phyloP scores from a whole-genome alignment of 2,113 vertebrate genomes.

The Trichechus manatus region DNA sequence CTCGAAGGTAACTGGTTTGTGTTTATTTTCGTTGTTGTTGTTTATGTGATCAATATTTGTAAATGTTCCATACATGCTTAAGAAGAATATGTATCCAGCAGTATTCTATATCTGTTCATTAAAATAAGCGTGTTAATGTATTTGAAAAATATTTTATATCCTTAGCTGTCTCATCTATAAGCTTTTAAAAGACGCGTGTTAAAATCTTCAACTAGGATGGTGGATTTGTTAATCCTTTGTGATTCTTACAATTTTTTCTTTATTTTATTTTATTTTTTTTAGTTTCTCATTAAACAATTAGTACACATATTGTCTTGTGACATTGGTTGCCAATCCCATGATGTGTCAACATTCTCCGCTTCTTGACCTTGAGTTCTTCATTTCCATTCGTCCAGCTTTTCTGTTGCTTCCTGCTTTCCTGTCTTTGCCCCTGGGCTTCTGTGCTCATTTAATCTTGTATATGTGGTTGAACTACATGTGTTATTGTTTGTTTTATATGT shows the following conservation, averaged over 20 bases:
- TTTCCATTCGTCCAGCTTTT: no score
- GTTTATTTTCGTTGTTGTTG: background rate
- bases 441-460: no score
- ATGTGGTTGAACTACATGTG: no score
- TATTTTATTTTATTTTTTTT: no score
- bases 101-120: background rate
- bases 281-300: no score
- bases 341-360: no score
- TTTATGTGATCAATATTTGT: background rate
- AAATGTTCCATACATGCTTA: background rate
- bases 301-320: no score
- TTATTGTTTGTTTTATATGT: no score
- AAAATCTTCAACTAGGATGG: slow-evolving; percentile 17
- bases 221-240: background rate
- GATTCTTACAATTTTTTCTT: background rate
- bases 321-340: no score
- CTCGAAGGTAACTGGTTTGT: background rate
- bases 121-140: background rate
- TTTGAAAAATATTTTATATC: background rate
- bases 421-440: no score
- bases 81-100: background rate
- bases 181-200: background rate
- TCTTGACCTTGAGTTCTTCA: no score
- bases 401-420: no score
- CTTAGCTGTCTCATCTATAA: background rate